A percentile compares a stretch with the other conserved stretches of the same genome.
Evolutionary conservation across 2,797 vertebrate species (phyloP).

Genomic region (Lepus oiostolus): DNA sequence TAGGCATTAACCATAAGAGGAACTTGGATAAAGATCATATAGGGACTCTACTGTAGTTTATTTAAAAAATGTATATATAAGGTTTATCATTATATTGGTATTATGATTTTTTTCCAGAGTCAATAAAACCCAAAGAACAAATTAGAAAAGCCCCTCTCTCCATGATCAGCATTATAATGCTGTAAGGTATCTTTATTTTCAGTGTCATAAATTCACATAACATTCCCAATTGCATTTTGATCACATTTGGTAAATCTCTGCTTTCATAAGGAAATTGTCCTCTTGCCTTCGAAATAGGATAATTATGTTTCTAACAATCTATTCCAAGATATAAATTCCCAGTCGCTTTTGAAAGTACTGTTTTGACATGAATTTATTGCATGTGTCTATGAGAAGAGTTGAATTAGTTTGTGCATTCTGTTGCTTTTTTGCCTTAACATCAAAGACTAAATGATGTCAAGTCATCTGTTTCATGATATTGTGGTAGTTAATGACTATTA

Average conservation of each 20-base stretch:
- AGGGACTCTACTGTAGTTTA: background rate
- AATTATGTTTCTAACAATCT: constrained; percentile 69
- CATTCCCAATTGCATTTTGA: constrained; percentile 54
- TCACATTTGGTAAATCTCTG: constrained; percentile 37
- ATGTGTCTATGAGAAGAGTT: constrained; percentile 46
- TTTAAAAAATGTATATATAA: background rate
- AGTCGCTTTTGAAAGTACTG: constrained; percentile 46
- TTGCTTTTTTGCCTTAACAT: constrained; percentile 66
- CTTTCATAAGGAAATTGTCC: constrained; percentile 71
- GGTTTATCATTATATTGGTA: background rate
- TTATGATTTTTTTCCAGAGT: background rate
- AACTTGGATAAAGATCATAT: fast-evolving
- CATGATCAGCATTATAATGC: background rate
- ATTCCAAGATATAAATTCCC: constrained; percentile 67
- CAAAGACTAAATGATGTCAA: constrained; percentile 45
- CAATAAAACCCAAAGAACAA: background rate
- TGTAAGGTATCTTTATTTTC: background rate
- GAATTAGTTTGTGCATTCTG: constrained; percentile 59
- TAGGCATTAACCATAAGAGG: background rate
- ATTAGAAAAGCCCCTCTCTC: background rate
- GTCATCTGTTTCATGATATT: constrained; percentile 36
- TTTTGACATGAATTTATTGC: constrained; percentile 69
- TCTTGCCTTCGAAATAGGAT: constrained; percentile 68
- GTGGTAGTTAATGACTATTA: constrained; percentile 17
- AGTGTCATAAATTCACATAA: background rate